These are phyloP conservation scores for Sebastiscus tertius DNA, from an alignment of 2,797 vertebrate species.

Conservation along the genomic window DNA sequence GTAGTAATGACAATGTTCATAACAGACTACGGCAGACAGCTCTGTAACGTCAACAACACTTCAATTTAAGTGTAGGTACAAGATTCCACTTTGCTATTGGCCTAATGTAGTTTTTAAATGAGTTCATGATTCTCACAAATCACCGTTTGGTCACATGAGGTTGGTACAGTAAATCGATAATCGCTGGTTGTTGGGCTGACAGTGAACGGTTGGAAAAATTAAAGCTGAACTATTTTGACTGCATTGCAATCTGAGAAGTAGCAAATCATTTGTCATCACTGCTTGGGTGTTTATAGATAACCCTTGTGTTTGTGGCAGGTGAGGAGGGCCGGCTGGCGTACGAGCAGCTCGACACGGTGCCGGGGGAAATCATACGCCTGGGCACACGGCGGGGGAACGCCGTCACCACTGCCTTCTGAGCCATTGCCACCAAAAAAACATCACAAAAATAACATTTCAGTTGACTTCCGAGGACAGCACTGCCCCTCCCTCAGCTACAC, in stretches of 20 bases:
- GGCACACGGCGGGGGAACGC: constrained; percentile 86
- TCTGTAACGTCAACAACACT: no score
- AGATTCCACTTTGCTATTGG: no score
- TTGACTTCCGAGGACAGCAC: constrained; percentile 9
- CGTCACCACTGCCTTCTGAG: constrained; percentile 93
- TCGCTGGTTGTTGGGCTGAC: no score
- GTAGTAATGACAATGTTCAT: no score
- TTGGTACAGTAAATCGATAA: no score
- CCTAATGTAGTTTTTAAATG: no score
- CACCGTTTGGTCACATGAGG: no score
- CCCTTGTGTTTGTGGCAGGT: constrained; percentile 76
- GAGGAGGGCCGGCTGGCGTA: constrained; percentile 95
- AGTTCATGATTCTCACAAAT: no score
- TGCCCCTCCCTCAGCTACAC: constrained; percentile 5
- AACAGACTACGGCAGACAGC: no score
- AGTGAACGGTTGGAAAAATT: no score
- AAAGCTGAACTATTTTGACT: background rate
- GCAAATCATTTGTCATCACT: background rate
- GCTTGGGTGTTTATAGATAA: background rate
- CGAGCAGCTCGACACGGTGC: constrained; percentile 92
- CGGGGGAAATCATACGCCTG: constrained; percentile 86
- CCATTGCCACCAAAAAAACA: constrained; percentile 16
- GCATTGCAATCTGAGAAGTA: background rate
- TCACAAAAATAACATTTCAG: background rate
- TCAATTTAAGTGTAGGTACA: no score